These are phyloP conservation scores for Eurytoma adleriae DNA, from an alignment of 2,888 invertebrate genomes.

Conservation along the genomic window DNA sequence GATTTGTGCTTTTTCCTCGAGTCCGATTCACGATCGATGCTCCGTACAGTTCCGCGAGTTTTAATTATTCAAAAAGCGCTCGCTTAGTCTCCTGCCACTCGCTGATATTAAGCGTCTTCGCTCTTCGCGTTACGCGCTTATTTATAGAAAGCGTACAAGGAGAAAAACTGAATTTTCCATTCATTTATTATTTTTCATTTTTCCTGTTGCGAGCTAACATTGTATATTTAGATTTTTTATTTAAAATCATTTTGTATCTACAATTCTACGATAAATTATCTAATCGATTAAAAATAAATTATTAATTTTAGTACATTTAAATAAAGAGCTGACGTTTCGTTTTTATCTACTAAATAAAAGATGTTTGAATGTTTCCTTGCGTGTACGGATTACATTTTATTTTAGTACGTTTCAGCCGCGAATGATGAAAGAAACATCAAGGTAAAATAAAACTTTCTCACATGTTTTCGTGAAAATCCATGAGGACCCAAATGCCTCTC, in stretches of 20 bases:
- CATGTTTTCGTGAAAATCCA: conserved; percentile 73
- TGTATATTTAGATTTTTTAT: neutral
- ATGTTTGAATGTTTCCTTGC: too few species aligned
- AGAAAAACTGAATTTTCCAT: too few species aligned
- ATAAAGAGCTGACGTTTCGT: too few species aligned
- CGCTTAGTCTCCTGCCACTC: neutral
- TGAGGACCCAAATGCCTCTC: conserved; percentile 78
- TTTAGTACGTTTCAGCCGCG: too few species aligned
- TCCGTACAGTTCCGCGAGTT: conserved; percentile 27
- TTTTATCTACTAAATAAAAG: too few species aligned
- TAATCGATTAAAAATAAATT: too few species aligned
- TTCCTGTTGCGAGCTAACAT: neutral
- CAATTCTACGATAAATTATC: too few species aligned
- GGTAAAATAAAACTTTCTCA: conserved; percentile 14
- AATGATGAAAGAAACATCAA: too few species aligned
- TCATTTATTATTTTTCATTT: neutral
- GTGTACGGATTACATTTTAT: too few species aligned
- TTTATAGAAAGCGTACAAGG: neutral
- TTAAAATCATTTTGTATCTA: neutral
- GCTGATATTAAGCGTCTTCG: conserved; percentile 5
- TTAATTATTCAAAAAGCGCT: conserved; percentile 60
- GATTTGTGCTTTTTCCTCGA: neutral
- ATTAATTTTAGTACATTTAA: too few species aligned
- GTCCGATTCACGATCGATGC: conserved; percentile 21
- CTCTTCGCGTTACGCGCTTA: neutral